These are phyloP conservation scores for Lamproptera curius DNA, from an alignment of 2,888 invertebrate genomes.

Conservation along the genomic window DNA sequence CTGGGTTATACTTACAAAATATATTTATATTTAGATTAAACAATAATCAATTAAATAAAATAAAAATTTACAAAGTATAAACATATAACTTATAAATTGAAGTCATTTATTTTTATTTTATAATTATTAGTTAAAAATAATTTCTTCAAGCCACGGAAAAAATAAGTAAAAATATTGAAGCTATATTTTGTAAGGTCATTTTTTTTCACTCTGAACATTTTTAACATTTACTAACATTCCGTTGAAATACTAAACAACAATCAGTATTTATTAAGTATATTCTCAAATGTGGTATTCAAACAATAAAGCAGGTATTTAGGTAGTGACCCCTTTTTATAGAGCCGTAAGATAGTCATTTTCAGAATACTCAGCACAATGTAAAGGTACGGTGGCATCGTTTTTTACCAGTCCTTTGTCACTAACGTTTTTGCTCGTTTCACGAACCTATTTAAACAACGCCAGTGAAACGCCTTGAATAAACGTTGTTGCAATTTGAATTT, in stretches of 20 bases:
- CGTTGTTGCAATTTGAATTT: not conserved
- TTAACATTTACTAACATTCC: no score
- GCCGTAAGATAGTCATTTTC: constrained; percentile 12
- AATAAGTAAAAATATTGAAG: no score
- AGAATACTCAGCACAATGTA: constrained; percentile 11
- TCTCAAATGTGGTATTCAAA: not conserved
- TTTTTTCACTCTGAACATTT: no score
- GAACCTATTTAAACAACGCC: constrained; percentile 1
- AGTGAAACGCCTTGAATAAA: not conserved
- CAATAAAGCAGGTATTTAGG: constrained; percentile 3
- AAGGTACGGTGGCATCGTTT: constrained; percentile 10
- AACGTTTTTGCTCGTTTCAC: constrained; percentile 34
- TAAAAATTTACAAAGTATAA: no score
- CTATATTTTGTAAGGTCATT: no score
- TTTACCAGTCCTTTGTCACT: constrained; percentile 25
- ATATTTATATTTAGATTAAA: no score
- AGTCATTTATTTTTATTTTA: not conserved
- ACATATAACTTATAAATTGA: not conserved
- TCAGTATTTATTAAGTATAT: not conserved
- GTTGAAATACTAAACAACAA: not conserved
- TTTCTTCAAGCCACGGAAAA: not conserved
- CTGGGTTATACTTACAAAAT: no score
- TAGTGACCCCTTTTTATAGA: not conserved
- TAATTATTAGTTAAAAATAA: not conserved
- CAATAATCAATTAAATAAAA: no score